phyloP scores from a whole-genome alignment of 2,888 invertebrate genomes.

The Nephrotoma guestfalica region DNA sequence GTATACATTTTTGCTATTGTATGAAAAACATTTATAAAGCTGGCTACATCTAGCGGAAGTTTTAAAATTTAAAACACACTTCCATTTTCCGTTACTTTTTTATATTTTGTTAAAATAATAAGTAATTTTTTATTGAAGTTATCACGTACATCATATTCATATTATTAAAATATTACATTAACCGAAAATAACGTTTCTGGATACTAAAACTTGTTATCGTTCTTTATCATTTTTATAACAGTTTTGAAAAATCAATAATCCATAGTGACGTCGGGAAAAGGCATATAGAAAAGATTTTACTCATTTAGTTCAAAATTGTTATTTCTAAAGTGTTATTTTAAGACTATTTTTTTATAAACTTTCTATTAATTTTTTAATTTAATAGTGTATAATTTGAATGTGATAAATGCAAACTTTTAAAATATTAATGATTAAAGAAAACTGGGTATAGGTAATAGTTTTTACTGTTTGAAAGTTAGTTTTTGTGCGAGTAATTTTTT shows the following conservation, averaged over 20 bases:
- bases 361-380: background rate
- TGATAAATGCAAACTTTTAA: background rate
- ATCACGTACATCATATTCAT: background rate
- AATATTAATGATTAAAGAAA: background rate
- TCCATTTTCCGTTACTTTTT: background rate
- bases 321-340: background rate
- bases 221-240: background rate
- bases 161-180: background rate
- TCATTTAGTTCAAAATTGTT: background rate
- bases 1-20: too few species aligned
- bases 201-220: background rate
- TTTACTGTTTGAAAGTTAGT: background rate
- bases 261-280: background rate
- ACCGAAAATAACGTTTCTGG: background rate
- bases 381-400: background rate
- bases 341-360: background rate
- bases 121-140: too few species aligned
- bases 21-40: background rate
- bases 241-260: background rate
- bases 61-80: background rate
- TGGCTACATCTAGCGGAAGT: background rate
- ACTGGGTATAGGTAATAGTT: background rate
- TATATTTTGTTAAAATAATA: too few species aligned
- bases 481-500: background rate
- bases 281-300: background rate